Conservation (phyloP, 2,797 vertebrate species). For the Aphelocoma californica region DNA sequence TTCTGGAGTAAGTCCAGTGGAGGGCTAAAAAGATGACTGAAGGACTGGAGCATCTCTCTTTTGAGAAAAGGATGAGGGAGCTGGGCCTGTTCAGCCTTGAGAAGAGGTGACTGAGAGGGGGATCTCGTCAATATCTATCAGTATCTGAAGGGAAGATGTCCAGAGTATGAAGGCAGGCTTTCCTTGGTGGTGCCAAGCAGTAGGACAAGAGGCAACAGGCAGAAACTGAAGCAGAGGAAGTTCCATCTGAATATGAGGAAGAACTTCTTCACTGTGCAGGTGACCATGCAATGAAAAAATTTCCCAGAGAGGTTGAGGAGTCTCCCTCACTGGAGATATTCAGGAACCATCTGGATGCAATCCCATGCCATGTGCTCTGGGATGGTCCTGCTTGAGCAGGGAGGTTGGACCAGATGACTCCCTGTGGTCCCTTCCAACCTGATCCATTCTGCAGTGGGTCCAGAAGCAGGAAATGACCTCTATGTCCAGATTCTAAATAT, state of each 20-base stretch:
- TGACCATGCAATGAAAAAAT: neutral
- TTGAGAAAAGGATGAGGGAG: neutral
- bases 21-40: accelerated
- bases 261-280: neutral
- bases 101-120: neutral
- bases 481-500: neutral
- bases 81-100: neutral
- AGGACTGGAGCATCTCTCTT: neutral
- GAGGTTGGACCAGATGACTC: neutral
- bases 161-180: neutral
- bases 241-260: neutral
- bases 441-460: neutral
- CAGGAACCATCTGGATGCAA: neutral
- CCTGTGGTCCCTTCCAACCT: neutral
- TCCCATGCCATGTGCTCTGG: neutral
- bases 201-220: neutral
- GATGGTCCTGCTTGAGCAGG: neutral
- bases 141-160: neutral
- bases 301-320: neutral
- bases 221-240: neutral
- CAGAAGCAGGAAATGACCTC: neutral
- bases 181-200: neutral
- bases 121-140: no score
- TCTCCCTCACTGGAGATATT: neutral
- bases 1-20: neutral